These are phyloP conservation scores for Corvus hawaiiensis DNA, from an alignment of 2,113 vertebrate species.

Conservation along the genomic window DNA sequence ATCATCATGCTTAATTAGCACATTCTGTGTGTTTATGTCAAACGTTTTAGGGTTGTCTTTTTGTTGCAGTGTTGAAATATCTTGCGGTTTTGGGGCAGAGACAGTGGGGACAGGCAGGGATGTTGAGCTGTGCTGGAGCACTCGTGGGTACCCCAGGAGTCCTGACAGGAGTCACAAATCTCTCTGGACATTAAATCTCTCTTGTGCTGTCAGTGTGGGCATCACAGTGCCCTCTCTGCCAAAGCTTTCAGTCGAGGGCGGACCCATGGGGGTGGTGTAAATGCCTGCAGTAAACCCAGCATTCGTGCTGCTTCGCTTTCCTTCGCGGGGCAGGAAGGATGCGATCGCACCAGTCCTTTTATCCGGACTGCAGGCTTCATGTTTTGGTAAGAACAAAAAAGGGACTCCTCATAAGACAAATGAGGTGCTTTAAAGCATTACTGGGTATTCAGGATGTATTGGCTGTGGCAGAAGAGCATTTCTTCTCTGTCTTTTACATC, in stretches of 20 bases:
- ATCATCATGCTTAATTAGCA: background rate
- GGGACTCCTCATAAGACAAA: background rate
- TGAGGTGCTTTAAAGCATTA: background rate
- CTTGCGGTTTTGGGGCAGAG: background rate
- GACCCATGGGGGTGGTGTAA: background rate
- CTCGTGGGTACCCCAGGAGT: background rate
- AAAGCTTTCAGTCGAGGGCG: background rate
- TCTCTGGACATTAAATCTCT: background rate
- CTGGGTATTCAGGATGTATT: background rate
- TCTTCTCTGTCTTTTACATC: background rate
- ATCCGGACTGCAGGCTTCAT: background rate
- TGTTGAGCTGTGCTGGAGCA: background rate
- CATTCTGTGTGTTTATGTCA: background rate
- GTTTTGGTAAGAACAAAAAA: background rate
- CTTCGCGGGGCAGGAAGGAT: background rate
- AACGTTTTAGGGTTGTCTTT: background rate
- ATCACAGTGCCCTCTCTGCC: background rate
- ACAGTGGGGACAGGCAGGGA: too few species aligned
- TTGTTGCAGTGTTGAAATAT: background rate
- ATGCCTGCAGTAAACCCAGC: background rate
- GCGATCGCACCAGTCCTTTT: background rate
- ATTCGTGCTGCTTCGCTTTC: background rate
- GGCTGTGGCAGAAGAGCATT: background rate
- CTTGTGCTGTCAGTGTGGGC: background rate
- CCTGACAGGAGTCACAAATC: background rate